These are phyloP conservation scores for Gobio gobio DNA, from an alignment of 2,113 vertebrate species.

Conservation along the genomic window DNA sequence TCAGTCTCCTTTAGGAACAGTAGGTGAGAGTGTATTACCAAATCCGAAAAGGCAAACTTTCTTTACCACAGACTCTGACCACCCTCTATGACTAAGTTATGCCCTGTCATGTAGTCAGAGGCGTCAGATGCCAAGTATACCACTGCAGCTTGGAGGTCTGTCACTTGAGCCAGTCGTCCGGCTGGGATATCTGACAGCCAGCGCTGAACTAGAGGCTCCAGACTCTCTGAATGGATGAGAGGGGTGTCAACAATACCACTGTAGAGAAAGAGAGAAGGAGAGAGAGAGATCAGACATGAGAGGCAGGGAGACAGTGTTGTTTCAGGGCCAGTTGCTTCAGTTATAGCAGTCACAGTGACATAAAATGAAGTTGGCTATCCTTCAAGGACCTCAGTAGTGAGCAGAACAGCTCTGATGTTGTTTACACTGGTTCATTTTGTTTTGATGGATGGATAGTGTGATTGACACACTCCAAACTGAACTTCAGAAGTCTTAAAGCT, in stretches of 20 bases:
- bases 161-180: constrained; percentile 83
- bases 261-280: constrained; percentile 62
- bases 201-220: constrained; percentile 79
- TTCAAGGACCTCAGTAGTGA: constrained; percentile 56
- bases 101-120: constrained; percentile 87
- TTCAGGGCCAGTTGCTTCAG: constrained; percentile 66
- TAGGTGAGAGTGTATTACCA: constrained; percentile 28
- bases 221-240: constrained; percentile 81
- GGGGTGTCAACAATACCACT: constrained; percentile 87
- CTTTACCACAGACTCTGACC: constrained; percentile 86
- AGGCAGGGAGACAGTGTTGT: constrained; percentile 72
- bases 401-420: constrained; percentile 57
- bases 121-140: constrained; percentile 85
- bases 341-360: constrained; percentile 63
- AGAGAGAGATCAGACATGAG: constrained; percentile 67
- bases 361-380: constrained; percentile 78
- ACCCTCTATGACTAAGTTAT: constrained; percentile 88
- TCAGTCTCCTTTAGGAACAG: not conserved
- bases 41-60: constrained; percentile 61
- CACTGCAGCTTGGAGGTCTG: constrained; percentile 84
- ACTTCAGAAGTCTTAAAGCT: constrained; percentile 3
- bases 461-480: constrained; percentile 34
- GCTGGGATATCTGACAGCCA: constrained; percentile 85
- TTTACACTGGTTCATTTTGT: constrained; percentile 63
- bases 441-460: constrained; percentile 45